These are phyloP conservation scores for Anadara kagoshimensis DNA, from an alignment of 1,140 invertebrate species.

Conservation along the genomic window DNA sequence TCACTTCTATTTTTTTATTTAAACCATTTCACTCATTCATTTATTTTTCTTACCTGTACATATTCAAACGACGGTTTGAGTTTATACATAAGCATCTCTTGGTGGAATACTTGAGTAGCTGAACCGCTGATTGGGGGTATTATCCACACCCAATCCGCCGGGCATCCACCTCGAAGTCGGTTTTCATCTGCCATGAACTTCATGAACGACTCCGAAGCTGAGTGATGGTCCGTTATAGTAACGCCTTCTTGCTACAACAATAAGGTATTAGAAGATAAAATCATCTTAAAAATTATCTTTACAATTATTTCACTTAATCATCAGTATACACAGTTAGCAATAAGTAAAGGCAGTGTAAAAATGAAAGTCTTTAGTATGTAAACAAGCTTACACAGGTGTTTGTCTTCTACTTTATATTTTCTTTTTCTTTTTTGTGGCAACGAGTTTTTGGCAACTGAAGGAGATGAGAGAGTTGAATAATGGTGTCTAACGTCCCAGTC, in stretches of 20 bases:
- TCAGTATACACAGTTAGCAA: neutral
- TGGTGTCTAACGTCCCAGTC: too few species aligned
- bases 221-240: constrained; percentile 95
- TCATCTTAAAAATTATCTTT: constrained; percentile 58
- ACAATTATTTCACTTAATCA: neutral
- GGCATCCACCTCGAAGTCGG: constrained; percentile 90
- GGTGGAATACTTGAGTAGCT: constrained; percentile 92
- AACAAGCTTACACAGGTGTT: too few species aligned
- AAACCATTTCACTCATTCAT: too few species aligned
- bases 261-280: neutral
- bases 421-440: too few species aligned
- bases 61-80: constrained; percentile 92
- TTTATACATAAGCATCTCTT: constrained; percentile 94
- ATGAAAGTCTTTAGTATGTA: too few species aligned
- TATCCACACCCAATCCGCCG: constrained; percentile 97
- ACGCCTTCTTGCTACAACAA: constrained; percentile 81
- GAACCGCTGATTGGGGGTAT: constrained; percentile 92
- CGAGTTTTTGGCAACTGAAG: too few species aligned
- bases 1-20: too few species aligned
- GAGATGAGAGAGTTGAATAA: too few species aligned
- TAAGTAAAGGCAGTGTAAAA: neutral
- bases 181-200: constrained; percentile 94
- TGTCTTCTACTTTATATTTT: too few species aligned
- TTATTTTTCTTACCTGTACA: constrained; percentile 26
- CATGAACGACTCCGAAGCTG: constrained; percentile 94